Evolutionary conservation across 2,888 invertebrate genomes (phyloP), one percentile per base, ranked within the genome.

Genomic region (Diloba caeruleocephala): DNA sequence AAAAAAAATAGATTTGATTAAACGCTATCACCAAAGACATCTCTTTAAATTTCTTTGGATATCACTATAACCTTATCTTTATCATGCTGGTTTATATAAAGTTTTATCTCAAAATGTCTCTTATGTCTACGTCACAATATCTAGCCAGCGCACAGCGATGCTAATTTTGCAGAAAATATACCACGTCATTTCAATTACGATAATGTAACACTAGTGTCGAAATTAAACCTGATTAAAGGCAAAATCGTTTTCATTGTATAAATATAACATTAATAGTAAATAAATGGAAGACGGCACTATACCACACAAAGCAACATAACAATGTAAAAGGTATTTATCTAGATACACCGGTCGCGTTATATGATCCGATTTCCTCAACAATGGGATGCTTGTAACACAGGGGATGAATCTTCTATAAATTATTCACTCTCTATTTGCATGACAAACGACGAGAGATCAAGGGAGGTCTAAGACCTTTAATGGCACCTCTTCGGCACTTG

Each of bases 401-500:
- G 78, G 85, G 86, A 86, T 85, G 85, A 85, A 85, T 87, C 82
- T 83, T 80, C 82, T 77, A 88, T 91, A 89, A 90, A 90, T 90
- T 90, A 91, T 92, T 91, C 90, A 89, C 82, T 88, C 82, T 83
- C 83, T 88, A 90, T 91, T 92, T 90, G 87, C 90, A 90, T 91
- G 89, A 90, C 87, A 91, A 91, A 91, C 88, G 90, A 87, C 78
- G 73, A 60, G 64, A 75, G 77, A 84, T 84, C 81, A 80, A 78
- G 74, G 80, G 82, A 86, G 88, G 84, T 87, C 85, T 89, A 73
- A 88, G 86, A 87, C 85, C 85, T 85, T 81, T 87, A 87, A 88
- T 87, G 84, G 85, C 75, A 78, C 81, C 81, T 85, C 82, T 82
- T 81, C 69, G 75, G 79, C 69, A 78, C 77, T 77, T 79, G 77